Conservation (phyloP, 2,113 vertebrate genomes). For the Hypanus sabinus region DNA sequence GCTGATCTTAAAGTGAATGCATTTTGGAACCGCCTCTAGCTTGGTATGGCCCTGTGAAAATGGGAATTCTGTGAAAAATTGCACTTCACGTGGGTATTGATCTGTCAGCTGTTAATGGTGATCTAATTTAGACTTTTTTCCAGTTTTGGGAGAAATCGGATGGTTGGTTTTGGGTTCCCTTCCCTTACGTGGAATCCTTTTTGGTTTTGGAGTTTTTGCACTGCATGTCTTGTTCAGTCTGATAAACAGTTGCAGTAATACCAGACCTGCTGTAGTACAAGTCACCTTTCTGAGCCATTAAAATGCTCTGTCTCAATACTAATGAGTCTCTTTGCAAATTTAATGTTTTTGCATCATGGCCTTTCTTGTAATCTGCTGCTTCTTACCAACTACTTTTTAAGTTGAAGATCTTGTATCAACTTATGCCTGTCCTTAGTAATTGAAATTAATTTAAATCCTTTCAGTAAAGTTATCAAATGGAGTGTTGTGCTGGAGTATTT, state of each 20-base stretch:
- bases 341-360: not conserved
- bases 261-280: constrained; percentile 52
- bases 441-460: not conserved
- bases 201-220: constrained; percentile 41
- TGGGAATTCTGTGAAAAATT: constrained; percentile 41
- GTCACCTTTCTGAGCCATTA: not conserved
- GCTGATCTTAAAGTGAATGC: constrained; percentile 47
- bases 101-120: constrained; percentile 34
- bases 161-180: constrained; percentile 1
- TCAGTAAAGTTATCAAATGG: not conserved
- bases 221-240: constrained; percentile 45
- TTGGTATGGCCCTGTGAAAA: constrained; percentile 45
- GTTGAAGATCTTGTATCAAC: not conserved
- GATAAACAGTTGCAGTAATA: constrained; percentile 44
- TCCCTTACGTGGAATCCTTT: constrained; percentile 5
- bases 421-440: not conserved
- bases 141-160: constrained; percentile 13
- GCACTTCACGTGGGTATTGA: constrained; percentile 42
- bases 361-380: not conserved
- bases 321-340: not conserved
- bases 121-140: constrained; percentile 39
- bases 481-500: not conserved
- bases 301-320: not conserved
- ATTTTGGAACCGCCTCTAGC: constrained; percentile 41
- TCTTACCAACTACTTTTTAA: not conserved